A percentile compares a stretch with the other conserved stretches of the same genome.
phyloP scores from a whole-genome alignment of 1,140 invertebrate genomes.

The Hesperophylax magnus region DNA sequence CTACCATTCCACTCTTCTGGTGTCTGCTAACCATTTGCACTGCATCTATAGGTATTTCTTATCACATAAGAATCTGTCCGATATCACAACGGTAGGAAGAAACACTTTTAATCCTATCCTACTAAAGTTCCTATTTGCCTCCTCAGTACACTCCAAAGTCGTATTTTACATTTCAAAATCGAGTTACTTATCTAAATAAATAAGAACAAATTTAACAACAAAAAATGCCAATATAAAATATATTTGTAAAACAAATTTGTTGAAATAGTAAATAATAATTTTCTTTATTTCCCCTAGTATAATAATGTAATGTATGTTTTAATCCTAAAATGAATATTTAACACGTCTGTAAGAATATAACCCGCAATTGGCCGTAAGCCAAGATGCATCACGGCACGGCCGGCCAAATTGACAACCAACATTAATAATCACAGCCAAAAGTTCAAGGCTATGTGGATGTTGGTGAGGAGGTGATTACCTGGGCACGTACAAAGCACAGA shows the following conservation, averaged over 20 bases:
- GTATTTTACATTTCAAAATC: constrained; percentile 9
- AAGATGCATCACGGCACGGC: constrained; percentile 54
- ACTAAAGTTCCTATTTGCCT: too few relatives aligned
- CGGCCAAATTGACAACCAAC: constrained; percentile 58
- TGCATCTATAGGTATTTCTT: constrained; percentile 49
- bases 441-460: constrained; percentile 57
- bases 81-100: constrained; percentile 50
- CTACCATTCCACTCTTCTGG: too few relatives aligned
- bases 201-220: constrained; percentile 51
- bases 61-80: constrained; percentile 54
- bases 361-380: constrained; percentile 50
- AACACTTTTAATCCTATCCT: background rate
- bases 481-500: too few relatives aligned
- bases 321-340: constrained; percentile 35
- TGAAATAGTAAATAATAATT: constrained; percentile 33
- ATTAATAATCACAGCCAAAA: constrained; percentile 57
- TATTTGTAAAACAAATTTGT: constrained; percentile 23
- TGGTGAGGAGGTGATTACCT: too few relatives aligned
- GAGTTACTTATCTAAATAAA: constrained; percentile 42
- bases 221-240: constrained; percentile 40
- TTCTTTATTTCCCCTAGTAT: constrained; percentile 5
- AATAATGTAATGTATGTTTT: constrained; percentile 12
- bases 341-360: constrained; percentile 36
- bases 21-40: too few relatives aligned
- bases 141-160: background rate